Evolutionary conservation across 2,888 invertebrate species (phyloP).

Genomic region (Aromia moschata): DNA sequence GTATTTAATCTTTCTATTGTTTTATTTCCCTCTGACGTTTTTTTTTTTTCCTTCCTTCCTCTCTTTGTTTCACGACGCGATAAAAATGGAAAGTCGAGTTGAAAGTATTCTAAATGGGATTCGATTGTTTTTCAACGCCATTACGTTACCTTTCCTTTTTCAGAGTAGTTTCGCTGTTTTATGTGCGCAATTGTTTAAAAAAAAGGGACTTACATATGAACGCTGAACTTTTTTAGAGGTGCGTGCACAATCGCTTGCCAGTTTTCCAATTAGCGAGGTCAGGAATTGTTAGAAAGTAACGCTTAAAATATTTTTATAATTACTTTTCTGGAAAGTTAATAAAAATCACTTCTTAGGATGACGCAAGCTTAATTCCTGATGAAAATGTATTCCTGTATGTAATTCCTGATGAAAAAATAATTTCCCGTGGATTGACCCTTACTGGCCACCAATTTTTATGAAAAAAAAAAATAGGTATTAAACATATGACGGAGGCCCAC

Average conservation of each 20-base stretch:
- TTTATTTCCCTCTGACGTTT: background rate
- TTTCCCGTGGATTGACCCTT: too few species aligned
- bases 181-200: background rate
- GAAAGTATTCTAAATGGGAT: constrained; percentile 7
- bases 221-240: background rate
- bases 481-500: too few species aligned
- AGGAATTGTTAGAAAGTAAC: too few species aligned
- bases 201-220: background rate
- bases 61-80: background rate
- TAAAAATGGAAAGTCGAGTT: constrained; percentile 18
- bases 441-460: too few species aligned
- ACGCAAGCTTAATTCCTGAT: too few species aligned
- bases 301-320: too few species aligned
- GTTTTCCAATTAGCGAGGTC: too few species aligned
- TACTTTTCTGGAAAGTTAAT: too few species aligned
- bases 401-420: too few species aligned
- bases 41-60: background rate
- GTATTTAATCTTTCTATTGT: constrained; percentile 1
- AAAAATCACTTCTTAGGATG: too few species aligned
- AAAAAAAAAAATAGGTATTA: too few species aligned
- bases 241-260: background rate
- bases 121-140: background rate
- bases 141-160: background rate
- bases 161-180: background rate
- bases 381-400: too few species aligned